Base-by-base conservation (phyloP, 2,888 invertebrate genomes). In the Dicranocentrus wangi region DNA sequence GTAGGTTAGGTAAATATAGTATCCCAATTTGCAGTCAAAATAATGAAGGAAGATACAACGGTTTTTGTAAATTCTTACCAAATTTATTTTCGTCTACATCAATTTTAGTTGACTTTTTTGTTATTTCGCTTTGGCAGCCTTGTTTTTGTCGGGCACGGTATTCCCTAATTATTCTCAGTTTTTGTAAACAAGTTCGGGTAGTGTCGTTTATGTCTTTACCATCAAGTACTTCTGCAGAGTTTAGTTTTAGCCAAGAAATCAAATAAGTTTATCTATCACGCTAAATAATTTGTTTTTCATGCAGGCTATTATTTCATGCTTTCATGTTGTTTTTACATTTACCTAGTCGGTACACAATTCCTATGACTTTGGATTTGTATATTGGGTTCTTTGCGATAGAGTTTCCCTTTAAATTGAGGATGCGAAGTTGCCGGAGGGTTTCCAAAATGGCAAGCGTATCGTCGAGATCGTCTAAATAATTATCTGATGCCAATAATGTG, bases 311-410 rank as follows among this genome's bases (percentile, higher is more conserved):
- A n/a, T n/a, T n/a, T n/a, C n/a, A 51, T n/a, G 13, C 7, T 51
- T 51, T 51, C 51, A n/a, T 7, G 17, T n/a, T 5, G 51, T 5
- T 13, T 51, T 5, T 13, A 17, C 13, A 61, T 68, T 65, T 66
- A 86, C 86, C 83, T 10, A 86, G 76, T 60, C 79, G 63, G 23
- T 60, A 69, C 15, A 79, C 65, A 42, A 51, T 76, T 3, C 85
- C 86, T 60, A 86, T 82, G 7, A 86, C 69, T 60, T 82, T 68
- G 28, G 85, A 81, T 39, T 82, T 82, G 55, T 86, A 94, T 76
- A 92, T 90, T 87, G 91, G 92, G 83, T 90, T 90, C 85, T 90
- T 91, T 0, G 91, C 90, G 85, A 93, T 91, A 0, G 93, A 92
- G 88, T 94, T 94, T 0, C 91, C 92, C 53, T 88, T 88, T 73